Evolutionary conservation across 2,888 invertebrate species (phyloP).

Genomic region (Aspidapion aeneum): DNA sequence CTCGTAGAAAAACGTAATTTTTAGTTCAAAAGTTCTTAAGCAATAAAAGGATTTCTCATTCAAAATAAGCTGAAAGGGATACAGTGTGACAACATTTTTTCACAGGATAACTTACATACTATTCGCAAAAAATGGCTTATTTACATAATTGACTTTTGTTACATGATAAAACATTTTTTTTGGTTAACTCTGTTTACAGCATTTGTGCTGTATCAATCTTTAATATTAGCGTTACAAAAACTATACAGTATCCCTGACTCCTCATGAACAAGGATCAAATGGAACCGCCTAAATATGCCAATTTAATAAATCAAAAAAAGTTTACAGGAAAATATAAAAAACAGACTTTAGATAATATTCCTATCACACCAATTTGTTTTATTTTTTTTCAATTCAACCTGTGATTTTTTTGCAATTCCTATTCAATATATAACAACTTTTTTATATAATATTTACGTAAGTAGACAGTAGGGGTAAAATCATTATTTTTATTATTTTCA

Average conservation of each 20-base stretch:
- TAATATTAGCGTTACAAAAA: too few species aligned
- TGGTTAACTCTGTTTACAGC: not conserved
- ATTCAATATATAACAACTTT: constrained; percentile 13
- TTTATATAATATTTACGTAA: not conserved
- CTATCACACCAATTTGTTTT: constrained; percentile 17
- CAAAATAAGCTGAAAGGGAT: too few species aligned
- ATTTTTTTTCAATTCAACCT: not conserved
- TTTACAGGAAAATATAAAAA: too few species aligned
- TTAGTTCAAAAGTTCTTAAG: too few species aligned
- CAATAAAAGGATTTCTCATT: too few species aligned
- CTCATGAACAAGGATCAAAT: too few species aligned
- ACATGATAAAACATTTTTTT: not conserved
- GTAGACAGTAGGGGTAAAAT: not conserved
- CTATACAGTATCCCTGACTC: too few species aligned
- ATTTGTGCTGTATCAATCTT: not conserved
- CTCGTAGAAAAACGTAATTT: too few species aligned
- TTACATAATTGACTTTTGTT: constrained; percentile 15
- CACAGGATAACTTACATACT: too few species aligned
- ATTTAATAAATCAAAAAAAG: too few species aligned
- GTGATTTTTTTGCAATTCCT: constrained; percentile 14
- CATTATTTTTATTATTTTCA: not conserved
- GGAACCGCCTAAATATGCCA: not conserved
- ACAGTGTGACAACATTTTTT: too few species aligned
- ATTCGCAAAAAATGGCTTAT: constrained; percentile 6
- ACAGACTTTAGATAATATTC: too few species aligned